Conservation (phyloP, 2,888 invertebrate species). For the Drosophila mayaguana region DNA sequence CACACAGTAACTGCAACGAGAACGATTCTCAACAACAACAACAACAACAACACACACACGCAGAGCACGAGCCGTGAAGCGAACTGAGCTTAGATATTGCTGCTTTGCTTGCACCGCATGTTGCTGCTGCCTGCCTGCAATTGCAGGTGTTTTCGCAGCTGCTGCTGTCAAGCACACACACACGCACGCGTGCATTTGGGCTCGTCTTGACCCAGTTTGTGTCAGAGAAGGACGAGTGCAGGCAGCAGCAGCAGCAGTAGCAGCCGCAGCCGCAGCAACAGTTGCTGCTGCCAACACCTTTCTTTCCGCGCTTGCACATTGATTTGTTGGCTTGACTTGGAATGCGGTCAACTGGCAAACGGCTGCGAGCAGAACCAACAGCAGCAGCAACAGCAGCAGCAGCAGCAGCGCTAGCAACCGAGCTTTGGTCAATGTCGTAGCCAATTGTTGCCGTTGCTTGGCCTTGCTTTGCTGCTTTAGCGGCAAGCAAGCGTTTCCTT, state of each 20-base stretch:
- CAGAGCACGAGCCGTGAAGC: conserved; percentile 58
- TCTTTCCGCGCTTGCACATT: conserved; percentile 69
- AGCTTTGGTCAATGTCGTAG: conserved; percentile 70
- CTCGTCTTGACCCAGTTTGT: conserved; percentile 58
- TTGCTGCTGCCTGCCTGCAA: conserved; percentile 32
- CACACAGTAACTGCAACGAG: conserved; percentile 62
- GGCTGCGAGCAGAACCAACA: conserved; percentile 22
- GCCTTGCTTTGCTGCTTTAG: conserved; percentile 69
- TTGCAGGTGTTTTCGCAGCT: conserved; percentile 59
- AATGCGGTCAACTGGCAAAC: conserved; percentile 71
- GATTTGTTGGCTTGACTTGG: conserved; percentile 67
- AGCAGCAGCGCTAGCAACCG: conserved; percentile 18
- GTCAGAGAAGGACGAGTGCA: conserved; percentile 55
- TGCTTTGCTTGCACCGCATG: conserved; percentile 24
- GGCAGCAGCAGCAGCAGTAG: conserved; percentile 15
- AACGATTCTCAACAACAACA: conserved; percentile 51
- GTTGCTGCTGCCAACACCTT: conserved; percentile 57
- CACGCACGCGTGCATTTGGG: conserved; percentile 38
- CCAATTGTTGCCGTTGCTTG: conserved; percentile 59
- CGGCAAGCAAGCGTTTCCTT: conserved; percentile 77
- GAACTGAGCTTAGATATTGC: conserved; percentile 25
- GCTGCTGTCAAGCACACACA: conserved; percentile 30
- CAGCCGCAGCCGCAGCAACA: conserved; percentile 20
- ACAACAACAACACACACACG: conserved; percentile 15
- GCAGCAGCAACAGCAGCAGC: conserved; percentile 12